Evolutionary conservation across 2,113 vertebrate species (phyloP).

Genomic region (Melanostigma gelatinosum): DNA sequence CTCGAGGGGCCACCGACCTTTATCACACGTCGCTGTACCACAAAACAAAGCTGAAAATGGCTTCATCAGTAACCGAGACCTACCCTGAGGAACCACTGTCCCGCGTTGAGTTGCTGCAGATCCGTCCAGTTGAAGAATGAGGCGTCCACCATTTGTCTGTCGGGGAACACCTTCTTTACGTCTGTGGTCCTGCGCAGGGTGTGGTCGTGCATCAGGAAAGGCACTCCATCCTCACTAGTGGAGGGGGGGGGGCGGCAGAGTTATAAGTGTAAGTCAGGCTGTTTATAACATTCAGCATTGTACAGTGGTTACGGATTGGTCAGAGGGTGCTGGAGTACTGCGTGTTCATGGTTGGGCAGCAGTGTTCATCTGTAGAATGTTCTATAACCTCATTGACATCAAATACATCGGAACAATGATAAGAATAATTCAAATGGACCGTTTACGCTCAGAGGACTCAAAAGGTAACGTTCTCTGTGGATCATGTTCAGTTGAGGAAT

Average conservation of each 20-base stretch:
- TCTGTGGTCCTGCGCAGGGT: constrained; percentile 93
- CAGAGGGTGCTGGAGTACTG: neutral
- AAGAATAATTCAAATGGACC: neutral
- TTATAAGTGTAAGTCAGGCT: neutral
- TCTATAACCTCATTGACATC: neutral
- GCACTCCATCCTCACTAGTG: constrained; percentile 90
- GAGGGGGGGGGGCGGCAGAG: neutral
- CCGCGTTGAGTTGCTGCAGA: constrained; percentile 90
- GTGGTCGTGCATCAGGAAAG: constrained; percentile 91
- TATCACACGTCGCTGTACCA: neutral
- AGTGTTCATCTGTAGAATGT: neutral
- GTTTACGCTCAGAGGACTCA: neutral
- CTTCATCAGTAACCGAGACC: neutral
- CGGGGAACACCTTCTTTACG: constrained; percentile 86
- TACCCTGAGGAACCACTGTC: constrained; percentile 95
- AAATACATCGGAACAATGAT: neutral
- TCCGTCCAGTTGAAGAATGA: constrained; percentile 95
- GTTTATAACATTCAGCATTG: neutral
- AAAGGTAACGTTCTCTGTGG: neutral
- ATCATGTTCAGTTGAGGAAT: neutral
- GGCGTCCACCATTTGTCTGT: constrained; percentile 81
- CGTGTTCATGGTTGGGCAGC: neutral
- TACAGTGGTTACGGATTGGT: neutral
- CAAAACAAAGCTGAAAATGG: neutral
- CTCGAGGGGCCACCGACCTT: constrained; percentile 19